Evolutionary conservation across 2,113 vertebrate genomes (phyloP).

Genomic region (Orthonyx spaldingii): DNA sequence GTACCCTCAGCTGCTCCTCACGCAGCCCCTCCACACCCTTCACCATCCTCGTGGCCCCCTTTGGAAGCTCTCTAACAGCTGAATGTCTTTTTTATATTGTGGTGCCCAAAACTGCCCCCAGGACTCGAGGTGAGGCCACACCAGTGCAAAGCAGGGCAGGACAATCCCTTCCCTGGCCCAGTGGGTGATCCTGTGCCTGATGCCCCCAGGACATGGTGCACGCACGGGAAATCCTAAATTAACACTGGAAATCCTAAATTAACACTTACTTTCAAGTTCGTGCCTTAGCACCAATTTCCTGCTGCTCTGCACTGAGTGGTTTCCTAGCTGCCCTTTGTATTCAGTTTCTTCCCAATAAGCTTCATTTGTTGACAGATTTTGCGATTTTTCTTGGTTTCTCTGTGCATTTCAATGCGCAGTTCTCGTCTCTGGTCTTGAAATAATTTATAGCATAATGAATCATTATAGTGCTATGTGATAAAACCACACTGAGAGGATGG

Average conservation of each 20-base stretch:
- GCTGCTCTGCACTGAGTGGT: not conserved
- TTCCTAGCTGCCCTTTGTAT: constrained; percentile 25
- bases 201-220: not conserved
- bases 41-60: not conserved
- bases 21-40: not conserved
- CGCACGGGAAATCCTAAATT: not conserved
- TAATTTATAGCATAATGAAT: constrained; percentile 18
- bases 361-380: constrained; percentile 42
- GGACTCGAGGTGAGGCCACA: too few species aligned
- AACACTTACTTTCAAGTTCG: not conserved
- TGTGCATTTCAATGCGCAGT: not conserved
- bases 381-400: constrained; percentile 23
- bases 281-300: not conserved
- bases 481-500: not conserved
- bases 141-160: not conserved
- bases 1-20: not conserved
- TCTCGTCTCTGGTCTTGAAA: not conserved
- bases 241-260: not conserved
- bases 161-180: not conserved
- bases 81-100: not conserved
- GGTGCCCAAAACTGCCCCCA: not conserved
- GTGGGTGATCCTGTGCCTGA: not conserved
- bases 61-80: not conserved
- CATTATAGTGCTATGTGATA: not conserved
- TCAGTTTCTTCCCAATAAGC: not conserved